Evolutionary conservation across 1,140 invertebrate species (phyloP).

Genomic region (Drosophila varians): DNA sequence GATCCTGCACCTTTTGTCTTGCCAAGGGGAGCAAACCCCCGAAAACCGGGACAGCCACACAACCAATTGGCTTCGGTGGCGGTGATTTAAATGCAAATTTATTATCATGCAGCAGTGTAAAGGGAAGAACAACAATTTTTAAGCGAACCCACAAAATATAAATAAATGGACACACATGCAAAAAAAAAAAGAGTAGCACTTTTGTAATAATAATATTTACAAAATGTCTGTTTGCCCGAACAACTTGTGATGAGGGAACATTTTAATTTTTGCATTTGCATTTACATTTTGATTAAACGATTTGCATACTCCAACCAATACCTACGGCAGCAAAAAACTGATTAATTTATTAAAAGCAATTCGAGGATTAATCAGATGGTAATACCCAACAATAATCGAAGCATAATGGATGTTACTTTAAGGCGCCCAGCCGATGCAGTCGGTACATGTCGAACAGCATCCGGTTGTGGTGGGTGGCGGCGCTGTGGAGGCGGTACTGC

Average conservation of each 20-base stretch:
- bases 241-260: conserved; percentile 62
- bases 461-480: background rate
- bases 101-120: conserved; percentile 75
- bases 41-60: conserved; percentile 41
- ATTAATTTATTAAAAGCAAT: conserved; percentile 43
- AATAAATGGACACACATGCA: conserved; percentile 45
- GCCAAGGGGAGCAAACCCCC: conserved; percentile 17
- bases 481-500: background rate
- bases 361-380: conserved; percentile 22
- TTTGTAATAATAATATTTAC: conserved; percentile 79
- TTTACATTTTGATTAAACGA: conserved; percentile 78
- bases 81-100: conserved; percentile 82
- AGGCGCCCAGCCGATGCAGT: background rate
- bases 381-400: background rate
- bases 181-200: conserved; percentile 46
- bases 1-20: conserved; percentile 27
- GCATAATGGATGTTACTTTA: background rate
- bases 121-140: conserved; percentile 46
- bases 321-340: conserved; percentile 16
- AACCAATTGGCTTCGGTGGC: conserved; percentile 50
- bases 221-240: conserved; percentile 69
- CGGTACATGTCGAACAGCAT: conserved; percentile 6
- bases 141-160: conserved; percentile 50
- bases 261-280: conserved; percentile 76
- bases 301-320: conserved; percentile 55